These are phyloP conservation scores for Muricea muricata DNA, from an alignment of 92 coral and sea anemone species.

Conservation along the genomic window DNA sequence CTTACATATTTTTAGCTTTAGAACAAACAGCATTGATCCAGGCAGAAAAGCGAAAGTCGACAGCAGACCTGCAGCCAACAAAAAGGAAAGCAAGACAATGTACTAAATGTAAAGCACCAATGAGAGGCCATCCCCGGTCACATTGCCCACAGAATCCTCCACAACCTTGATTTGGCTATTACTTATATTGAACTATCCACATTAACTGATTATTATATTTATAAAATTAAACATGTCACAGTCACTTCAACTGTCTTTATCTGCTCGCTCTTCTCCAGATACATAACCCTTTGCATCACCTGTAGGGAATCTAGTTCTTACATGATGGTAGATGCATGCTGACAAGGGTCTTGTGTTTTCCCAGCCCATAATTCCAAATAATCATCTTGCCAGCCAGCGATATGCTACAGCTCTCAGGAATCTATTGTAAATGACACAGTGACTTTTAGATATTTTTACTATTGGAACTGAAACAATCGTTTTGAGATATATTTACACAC, in stretches of 20 bases:
- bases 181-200: neutral
- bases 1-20: slow-evolving; percentile 4
- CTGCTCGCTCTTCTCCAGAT: slow-evolving; percentile 41
- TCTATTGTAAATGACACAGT: neutral
- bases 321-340: slow-evolving; percentile 33
- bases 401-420: slow-evolving; percentile 14
- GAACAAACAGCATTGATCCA: slow-evolving; percentile 12
- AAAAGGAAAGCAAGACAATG: slow-evolving; percentile 32
- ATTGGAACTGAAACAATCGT: no score
- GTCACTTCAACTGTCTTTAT: slow-evolving; percentile 12
- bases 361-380: slow-evolving; percentile 45
- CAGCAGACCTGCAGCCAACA: slow-evolving; percentile 15
- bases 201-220: neutral
- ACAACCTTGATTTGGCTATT: neutral
- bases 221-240: neutral
- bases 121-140: slow-evolving; percentile 36
- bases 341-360: slow-evolving; percentile 42
- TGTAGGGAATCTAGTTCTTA: slow-evolving; percentile 36
- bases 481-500: neutral
- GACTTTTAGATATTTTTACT: slow-evolving; percentile 14
- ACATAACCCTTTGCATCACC: slow-evolving; percentile 38
- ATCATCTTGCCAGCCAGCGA: slow-evolving; percentile 50
- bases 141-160: no score
- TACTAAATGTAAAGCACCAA: neutral
- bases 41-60: slow-evolving; percentile 21